A percentile compares a stretch with the other conserved stretches of the same genome.
These are phyloP conservation scores for Thysanoteuthis rhombus DNA, from an alignment of 2,888 invertebrate genomes.

Conservation along the genomic window DNA sequence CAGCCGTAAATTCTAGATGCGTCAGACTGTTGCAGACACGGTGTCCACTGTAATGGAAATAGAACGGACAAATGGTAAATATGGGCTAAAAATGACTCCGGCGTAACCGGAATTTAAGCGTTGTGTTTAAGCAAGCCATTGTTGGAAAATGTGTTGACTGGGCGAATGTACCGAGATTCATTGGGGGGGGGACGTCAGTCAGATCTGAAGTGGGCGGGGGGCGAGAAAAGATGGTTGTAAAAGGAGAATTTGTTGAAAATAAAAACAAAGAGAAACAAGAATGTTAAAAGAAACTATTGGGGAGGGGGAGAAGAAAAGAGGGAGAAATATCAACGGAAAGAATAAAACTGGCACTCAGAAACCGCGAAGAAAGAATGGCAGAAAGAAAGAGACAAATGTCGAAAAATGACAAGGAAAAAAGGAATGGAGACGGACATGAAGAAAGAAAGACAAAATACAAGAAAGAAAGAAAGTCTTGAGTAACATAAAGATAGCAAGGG, in stretches of 20 bases:
- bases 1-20: neutral
- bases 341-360: accelerated
- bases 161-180: neutral
- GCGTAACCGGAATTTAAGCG: neutral
- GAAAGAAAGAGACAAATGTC: neutral
- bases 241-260: no score
- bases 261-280: no score
- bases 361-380: neutral
- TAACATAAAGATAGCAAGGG: neutral
- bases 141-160: neutral
- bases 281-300: no score
- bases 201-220: neutral
- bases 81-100: neutral
- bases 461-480: neutral
- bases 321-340: neutral
- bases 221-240: neutral
- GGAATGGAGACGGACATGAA: no score
- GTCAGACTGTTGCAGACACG: neutral
- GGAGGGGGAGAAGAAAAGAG: neutral
- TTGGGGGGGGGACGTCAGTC: neutral
- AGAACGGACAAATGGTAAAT: neutral
- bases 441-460: no score
- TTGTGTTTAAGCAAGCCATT: neutral
- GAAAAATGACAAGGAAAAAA: neutral
- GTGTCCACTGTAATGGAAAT: neutral